phyloP scores from a whole-genome alignment of 2,113 vertebrate species.

The Phoxinus phoxinus region DNA sequence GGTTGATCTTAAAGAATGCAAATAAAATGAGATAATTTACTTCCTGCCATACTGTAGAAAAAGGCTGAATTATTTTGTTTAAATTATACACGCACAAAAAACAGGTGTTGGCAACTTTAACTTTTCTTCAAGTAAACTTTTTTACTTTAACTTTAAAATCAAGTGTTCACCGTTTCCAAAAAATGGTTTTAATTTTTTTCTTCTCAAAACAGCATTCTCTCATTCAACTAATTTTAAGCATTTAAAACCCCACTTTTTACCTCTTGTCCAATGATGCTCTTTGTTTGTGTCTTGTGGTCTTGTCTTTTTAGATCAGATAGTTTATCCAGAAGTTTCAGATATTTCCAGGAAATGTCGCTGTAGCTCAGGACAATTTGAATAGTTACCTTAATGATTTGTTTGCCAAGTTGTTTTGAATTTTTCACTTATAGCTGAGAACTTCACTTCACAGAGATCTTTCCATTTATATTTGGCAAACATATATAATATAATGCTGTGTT shows the following conservation, averaged over 20 bases:
- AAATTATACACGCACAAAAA: too few relatives aligned
- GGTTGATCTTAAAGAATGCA: too few relatives aligned
- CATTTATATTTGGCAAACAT: neutral
- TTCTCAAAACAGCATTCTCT: neutral
- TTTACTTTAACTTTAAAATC: too few relatives aligned
- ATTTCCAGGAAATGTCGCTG: constrained; percentile 36
- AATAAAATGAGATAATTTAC: too few relatives aligned
- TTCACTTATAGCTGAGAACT: neutral
- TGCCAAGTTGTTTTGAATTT: constrained; percentile 7
- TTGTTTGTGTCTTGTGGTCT: constrained; percentile 12
- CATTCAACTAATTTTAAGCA: neutral
- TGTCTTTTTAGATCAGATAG: constrained; percentile 46
- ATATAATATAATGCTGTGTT: neutral
- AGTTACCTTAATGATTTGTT: constrained; percentile 60
- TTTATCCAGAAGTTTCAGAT: constrained; percentile 40
- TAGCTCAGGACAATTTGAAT: constrained; percentile 51
- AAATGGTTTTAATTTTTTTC: neutral
- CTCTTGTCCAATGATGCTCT: constrained; percentile 13
- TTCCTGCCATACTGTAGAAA: too few relatives aligned
- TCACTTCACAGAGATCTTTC: constrained; percentile 32
- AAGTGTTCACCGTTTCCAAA: neutral
- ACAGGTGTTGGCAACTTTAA: too few relatives aligned
- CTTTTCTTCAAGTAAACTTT: too few relatives aligned
- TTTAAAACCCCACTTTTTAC: neutral
- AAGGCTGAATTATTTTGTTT: too few relatives aligned